A percentile compares a stretch with the other conserved stretches of the same genome.
Evolutionary conservation across 2,797 vertebrate species (phyloP).

Genomic region (Aselliscus stoliczkanus): DNA sequence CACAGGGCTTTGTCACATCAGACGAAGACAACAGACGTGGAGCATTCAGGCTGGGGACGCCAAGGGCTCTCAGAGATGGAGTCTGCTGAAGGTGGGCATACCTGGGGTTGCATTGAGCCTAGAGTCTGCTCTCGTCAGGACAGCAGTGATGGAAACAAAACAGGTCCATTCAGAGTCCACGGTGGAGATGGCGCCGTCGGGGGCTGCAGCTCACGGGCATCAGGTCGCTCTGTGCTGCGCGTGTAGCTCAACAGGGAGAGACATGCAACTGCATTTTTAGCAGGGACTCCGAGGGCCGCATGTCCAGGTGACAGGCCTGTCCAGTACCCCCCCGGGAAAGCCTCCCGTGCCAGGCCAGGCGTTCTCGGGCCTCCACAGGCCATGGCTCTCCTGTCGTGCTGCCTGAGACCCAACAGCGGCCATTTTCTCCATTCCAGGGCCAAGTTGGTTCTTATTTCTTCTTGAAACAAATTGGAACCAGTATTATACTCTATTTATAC

Average conservation of each 20-base stretch:
- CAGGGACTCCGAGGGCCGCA: background rate
- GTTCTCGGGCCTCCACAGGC: rapidly evolving
- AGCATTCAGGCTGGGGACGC: rapidly evolving
- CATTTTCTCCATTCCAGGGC: background rate
- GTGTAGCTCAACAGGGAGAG: rapidly evolving
- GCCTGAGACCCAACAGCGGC: rapidly evolving
- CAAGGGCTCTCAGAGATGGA: rapidly evolving
- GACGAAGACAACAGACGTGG: rapidly evolving
- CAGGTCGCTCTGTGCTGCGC: background rate
- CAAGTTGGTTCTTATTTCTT: background rate
- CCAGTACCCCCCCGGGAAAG: background rate
- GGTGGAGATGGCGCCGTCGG: background rate
- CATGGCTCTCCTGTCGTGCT: rapidly evolving
- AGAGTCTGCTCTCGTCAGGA: no score
- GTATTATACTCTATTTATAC: no score
- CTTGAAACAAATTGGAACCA: background rate
- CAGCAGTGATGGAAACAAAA: no score
- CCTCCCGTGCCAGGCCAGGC: rapidly evolving
- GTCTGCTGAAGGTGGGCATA: rapidly evolving
- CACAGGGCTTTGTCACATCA: rapidly evolving
- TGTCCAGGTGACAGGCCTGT: rapidly evolving
- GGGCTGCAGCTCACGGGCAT: background rate
- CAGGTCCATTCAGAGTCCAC: background rate
- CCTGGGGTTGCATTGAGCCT: rapidly evolving
- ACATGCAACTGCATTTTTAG: rapidly evolving